Conservation (phyloP, 1,140 invertebrate genomes). For the Zaprionus lachaisei region DNA sequence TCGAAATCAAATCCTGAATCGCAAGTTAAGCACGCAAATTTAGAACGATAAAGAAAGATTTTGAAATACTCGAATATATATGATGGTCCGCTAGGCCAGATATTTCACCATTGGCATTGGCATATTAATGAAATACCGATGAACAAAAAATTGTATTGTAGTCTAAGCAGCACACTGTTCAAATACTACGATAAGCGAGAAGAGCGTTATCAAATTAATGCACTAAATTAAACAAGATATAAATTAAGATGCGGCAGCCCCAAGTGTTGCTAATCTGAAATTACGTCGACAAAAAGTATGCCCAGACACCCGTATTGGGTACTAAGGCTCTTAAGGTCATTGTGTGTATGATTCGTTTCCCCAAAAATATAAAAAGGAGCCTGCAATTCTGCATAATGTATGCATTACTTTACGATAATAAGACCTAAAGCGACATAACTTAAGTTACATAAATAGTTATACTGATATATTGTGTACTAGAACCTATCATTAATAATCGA, state of each 20-base stretch:
- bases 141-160: constrained; percentile 45
- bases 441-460: constrained; percentile 52
- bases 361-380: constrained; percentile 27
- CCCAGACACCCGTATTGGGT: constrained; percentile 21
- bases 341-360: constrained; percentile 65
- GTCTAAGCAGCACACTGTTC: constrained; percentile 46
- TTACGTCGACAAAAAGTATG: constrained; percentile 17
- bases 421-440: constrained; percentile 50
- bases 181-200: constrained; percentile 46
- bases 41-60: constrained; percentile 43
- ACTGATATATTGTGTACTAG: constrained; percentile 58
- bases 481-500: constrained; percentile 65
- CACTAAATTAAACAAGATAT: constrained; percentile 59
- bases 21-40: constrained; percentile 41
- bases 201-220: constrained; percentile 64
- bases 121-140: constrained; percentile 42
- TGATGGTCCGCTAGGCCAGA: neutral
- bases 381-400: constrained; percentile 78
- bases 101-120: constrained; percentile 20
- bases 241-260: constrained; percentile 30
- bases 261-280: constrained; percentile 49
- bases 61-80: constrained; percentile 71
- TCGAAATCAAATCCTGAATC: constrained; percentile 10
- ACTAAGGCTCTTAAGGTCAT: constrained; percentile 48
- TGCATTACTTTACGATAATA: constrained; percentile 73